Evolutionary conservation across 2,888 invertebrate genomes (phyloP), one percentile per base, ranked within the genome.

Genomic region (Mesochorus sp.): DNA sequence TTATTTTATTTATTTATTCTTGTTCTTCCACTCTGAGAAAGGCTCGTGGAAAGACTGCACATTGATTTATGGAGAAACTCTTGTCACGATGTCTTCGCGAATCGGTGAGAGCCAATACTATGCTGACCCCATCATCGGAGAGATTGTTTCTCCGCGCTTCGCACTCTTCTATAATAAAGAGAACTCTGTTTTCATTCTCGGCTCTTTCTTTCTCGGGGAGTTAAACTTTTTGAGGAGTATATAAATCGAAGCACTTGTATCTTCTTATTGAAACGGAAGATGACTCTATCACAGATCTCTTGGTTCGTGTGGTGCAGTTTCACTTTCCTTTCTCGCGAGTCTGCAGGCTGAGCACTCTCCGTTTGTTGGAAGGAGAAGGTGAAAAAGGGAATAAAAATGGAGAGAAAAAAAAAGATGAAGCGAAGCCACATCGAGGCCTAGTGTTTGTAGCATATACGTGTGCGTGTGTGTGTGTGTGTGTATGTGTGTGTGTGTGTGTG

Each of bases 261-360:
- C 62, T 53, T 28, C 21, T 66, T 62, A 53, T 67, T 49, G 17
- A 61, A 44, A 39, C 53, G 42, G 42, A 37, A 19, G 26, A 57
- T 59, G 57, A 39, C 57, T 76, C 64, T 24, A 34, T 42, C 51
- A 47, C 10, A 51, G 34, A 42, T 55, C 55, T 62, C 51, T 28
- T 42, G 55, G 53, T 17, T 64, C 34, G 59, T 70, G 68, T n/a
- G n/a, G n/a, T n/a, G 51, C 74, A 70, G 78, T 74, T 78, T 78
- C 78, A 78, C 78, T 78, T 78, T 73, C 73, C 64, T 64, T 78
- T 66, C 68, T 64, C 49, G 57, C 42, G 31, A 73, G 77, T 31
- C 62, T 44, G 51, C 42, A 44, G 61, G 49, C 49, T 55, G 47
- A n/a, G n/a, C n/a, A n/a, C 64, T 14, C 26, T 57, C 14, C 26